Base-by-base conservation (phyloP, 2,797 vertebrate species). In the Coranthus polyacanthus region DNA sequence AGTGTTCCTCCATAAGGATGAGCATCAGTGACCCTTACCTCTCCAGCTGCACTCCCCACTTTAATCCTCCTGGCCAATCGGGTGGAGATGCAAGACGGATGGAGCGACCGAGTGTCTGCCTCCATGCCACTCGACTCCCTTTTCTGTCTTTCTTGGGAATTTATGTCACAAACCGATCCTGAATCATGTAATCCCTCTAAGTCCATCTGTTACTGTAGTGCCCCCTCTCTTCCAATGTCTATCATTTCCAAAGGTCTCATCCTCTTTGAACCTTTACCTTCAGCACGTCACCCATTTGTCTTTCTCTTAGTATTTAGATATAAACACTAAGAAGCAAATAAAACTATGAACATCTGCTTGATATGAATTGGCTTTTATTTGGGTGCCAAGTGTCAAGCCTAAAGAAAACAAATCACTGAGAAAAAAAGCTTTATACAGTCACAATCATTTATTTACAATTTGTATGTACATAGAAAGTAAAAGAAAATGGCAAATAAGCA, bases 391-490 rank as follows among this genome's bases (percentile, higher is more conserved):
- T 70, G 13, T 36, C 18, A 36, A 2, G 2, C 32, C 10, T 16
- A 17, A 3, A 65, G 13, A 54, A 29, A 43, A 7, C 22, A 49
- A 22, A 32, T 18, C 10, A 10, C 37, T 53, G 37, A 52, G 55
- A 24, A 22, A 45, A 50, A 41, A 49, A 37, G n/a, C 8, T 70
- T 72, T 45, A 58, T 8, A 36, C 66, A 46, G 70, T 85, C 38
- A 81, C 47, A 82, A 88, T 78, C 22, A 89, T 94, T 93, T 94
- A 95, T 95, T 94, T 94, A 95, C 91, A 94, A 47, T 68, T 72
- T 79, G 41, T 90, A 92, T 92, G 46, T 89, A 93, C 88, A 93
- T 57, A 63, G 78, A 74, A 86, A 70, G 1, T 17, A 10, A 65
- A 65, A 37, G 46, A 80, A 53, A 70, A 53, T 15, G 12, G 18